Evolutionary conservation across 2,113 vertebrate genomes (phyloP).

Genomic region (Sciurus niger): DNA sequence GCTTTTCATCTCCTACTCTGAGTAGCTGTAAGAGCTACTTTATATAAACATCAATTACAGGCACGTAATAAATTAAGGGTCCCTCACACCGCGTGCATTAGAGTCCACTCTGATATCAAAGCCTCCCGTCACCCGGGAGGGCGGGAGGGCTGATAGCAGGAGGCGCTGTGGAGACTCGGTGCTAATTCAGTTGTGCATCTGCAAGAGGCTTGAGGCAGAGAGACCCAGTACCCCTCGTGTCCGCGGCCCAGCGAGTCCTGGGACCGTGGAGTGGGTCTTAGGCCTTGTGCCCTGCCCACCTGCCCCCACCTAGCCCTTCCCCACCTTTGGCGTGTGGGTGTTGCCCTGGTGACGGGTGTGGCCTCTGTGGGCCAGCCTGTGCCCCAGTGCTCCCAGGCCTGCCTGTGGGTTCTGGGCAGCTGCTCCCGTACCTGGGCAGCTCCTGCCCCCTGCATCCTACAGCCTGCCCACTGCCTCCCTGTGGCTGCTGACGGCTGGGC

Average conservation of each 20-base stretch:
- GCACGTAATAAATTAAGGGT: slow-evolving; percentile 89
- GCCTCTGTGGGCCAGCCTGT: not conserved
- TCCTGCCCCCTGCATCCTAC: not conserved
- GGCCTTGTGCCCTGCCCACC: not conserved
- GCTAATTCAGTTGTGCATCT: slow-evolving; percentile 83
- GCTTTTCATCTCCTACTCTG: slow-evolving; percentile 89
- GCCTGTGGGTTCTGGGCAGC: rapidly evolving
- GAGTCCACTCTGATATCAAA: slow-evolving; percentile 87
- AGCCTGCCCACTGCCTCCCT: rapidly evolving
- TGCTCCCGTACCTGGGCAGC: too few relatives aligned
- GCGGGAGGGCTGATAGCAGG: slow-evolving; percentile 82
- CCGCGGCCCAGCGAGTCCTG: rapidly evolving
- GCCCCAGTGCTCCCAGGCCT: not conserved
- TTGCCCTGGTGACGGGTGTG: too few relatives aligned
- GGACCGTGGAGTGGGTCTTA: not conserved
- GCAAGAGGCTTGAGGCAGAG: slow-evolving; percentile 27
- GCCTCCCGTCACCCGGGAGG: slow-evolving; percentile 82
- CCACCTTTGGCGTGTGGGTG: rapidly evolving
- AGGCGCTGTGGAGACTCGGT: slow-evolving; percentile 65
- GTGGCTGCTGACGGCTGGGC: rapidly evolving
- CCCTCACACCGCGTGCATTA: slow-evolving; percentile 84
- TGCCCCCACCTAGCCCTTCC: not conserved
- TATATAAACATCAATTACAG: slow-evolving; percentile 91
- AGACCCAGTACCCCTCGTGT: not conserved
- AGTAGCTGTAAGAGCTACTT: slow-evolving; percentile 91